phyloP scores from a whole-genome alignment of 2,113 vertebrate genomes.

The Tonatia bakeri region DNA sequence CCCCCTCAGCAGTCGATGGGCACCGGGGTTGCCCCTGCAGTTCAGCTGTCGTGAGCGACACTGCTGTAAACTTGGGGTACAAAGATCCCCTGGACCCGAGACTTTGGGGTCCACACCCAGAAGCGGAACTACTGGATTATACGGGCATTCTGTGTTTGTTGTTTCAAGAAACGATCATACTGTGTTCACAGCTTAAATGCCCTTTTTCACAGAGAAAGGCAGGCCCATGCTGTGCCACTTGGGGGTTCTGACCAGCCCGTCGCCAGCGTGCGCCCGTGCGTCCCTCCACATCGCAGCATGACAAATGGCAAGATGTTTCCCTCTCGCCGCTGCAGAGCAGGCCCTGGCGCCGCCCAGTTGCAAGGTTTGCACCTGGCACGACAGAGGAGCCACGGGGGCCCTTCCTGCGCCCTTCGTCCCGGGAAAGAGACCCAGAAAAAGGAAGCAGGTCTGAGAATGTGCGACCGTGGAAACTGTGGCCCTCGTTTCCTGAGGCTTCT shows the following conservation, averaged over 20 bases:
- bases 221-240: neutral
- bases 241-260: neutral
- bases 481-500: neutral
- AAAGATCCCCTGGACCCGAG: too few species aligned
- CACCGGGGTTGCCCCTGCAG: too few species aligned
- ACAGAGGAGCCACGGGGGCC: neutral
- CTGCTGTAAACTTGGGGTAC: neutral
- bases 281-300: fast-evolving
- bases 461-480: fast-evolving
- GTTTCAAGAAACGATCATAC: neutral
- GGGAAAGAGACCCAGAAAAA: neutral
- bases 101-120: neutral
- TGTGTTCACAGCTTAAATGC: neutral
- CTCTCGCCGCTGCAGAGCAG: neutral
- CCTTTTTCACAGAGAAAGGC: neutral
- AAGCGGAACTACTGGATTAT: neutral
- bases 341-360: too few species aligned
- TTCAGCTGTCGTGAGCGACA: fast-evolving
- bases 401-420: neutral
- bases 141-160: neutral
- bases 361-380: fast-evolving
- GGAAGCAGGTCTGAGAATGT: too few species aligned
- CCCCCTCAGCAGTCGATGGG: fast-evolving
- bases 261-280: fast-evolving
- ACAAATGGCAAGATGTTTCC: neutral